Evolutionary conservation across 2,113 vertebrate species (phyloP), one percentile per base, ranked within the genome.

Genomic region (Toxostoma redivivum): DNA sequence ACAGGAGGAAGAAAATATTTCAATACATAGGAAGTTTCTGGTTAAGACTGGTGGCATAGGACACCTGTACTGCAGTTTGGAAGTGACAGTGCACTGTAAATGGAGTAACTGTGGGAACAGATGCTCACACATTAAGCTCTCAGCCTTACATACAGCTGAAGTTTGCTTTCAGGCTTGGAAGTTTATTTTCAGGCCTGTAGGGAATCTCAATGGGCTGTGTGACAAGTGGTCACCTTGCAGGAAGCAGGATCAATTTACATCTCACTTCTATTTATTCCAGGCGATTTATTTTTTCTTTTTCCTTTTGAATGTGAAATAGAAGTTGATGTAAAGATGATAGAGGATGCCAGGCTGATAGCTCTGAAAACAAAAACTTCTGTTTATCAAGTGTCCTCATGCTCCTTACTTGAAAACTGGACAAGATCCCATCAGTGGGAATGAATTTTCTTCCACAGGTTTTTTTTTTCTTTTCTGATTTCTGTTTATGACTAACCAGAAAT

Each of bases 221-320:
- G 89, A 87, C 56, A 91, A 93, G 78, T 73, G 74, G 45, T 91
- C 86, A 94, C 91, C 69, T 91, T 94, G 83, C 51, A 67, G 69
- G 62, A 83, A 54, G 38, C 45, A 73, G 45, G 27, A 47, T 10
- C 40, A 84, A 90, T 87, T 94, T 82, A 31, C 22, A 66, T 82
- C 82, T 86, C 74, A 47, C 10, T 87, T 79, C 13, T 28, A 2
- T 67, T 85, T 57, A 88, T 89, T 91, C 42, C 35, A 47, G 8
- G 45, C 48, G 17, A 17, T 31, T 2, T 56, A 44, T 24, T 48
- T 50, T 37, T 56, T 37, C 19, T 48, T 48, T 38, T 13, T 10
- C 25, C 4, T 78, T 86, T 92, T 60, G 30, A 86, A 31, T 50
- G 20, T 81, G 24, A 70, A 88, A 38, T 88, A 16, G 44, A 57